A percentile compares a stretch with the other conserved stretches of the same genome.
phyloP scores from a whole-genome alignment of 1,140 invertebrate species.

The Drosophila fuyamai region DNA sequence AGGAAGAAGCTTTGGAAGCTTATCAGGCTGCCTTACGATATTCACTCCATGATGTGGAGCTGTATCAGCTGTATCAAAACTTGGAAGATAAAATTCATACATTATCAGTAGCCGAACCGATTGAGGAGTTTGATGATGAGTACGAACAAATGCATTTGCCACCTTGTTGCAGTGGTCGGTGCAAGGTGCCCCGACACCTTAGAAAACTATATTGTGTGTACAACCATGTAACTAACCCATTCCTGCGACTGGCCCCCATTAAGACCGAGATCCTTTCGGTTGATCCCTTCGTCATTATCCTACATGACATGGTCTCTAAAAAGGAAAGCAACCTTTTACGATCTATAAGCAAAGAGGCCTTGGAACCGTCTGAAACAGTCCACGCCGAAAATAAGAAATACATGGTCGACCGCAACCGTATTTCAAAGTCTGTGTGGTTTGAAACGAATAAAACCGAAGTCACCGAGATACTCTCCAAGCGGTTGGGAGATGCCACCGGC shows the following conservation, averaged over 20 bases:
- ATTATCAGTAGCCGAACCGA: background rate
- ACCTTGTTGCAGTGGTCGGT: constrained; percentile 16
- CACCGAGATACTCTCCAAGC: background rate
- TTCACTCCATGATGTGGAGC: constrained; percentile 1
- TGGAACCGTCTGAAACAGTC: background rate
- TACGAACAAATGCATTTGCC: background rate
- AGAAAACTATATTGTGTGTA: constrained; percentile 21
- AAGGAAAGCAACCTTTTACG: background rate
- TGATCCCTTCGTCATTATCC: constrained; percentile 16
- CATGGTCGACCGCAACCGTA: background rate
- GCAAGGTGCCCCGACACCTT: background rate
- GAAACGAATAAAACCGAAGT: background rate
- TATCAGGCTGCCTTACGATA: background rate
- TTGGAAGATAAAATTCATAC: background rate
- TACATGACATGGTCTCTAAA: constrained; percentile 19
- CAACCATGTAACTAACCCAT: constrained; percentile 10
- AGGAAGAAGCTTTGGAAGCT: background rate
- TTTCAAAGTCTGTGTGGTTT: constrained; percentile 20
- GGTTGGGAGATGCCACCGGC: constrained; percentile 2
- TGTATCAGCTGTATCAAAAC: background rate
- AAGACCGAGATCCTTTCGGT: constrained; percentile 36
- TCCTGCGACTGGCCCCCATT: constrained; percentile 23
- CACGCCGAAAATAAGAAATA: no score
- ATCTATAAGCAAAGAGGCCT: background rate
- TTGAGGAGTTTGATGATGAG: background rate